phyloP scores from a whole-genome alignment of 2,888 invertebrate genomes.

The Harmothoe impar region DNA sequence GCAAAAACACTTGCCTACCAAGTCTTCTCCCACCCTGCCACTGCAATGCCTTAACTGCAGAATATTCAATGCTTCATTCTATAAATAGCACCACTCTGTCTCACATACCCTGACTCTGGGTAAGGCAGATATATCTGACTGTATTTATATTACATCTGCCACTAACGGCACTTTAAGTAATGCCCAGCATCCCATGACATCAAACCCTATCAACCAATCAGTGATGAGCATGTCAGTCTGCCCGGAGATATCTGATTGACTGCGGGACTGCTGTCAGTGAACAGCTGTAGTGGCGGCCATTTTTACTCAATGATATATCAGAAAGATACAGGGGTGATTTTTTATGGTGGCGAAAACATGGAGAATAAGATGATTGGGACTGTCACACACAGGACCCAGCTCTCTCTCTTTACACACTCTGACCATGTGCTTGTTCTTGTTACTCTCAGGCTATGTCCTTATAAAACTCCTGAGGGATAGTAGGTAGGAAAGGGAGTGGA shows the following conservation, averaged over 20 bases:
- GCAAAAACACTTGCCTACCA: too few relatives aligned
- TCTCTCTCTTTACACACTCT: too few relatives aligned
- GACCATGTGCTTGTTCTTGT: too few relatives aligned
- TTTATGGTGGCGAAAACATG: not conserved
- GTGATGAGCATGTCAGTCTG: not conserved
- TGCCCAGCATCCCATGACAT: not conserved
- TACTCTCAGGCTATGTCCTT: too few relatives aligned
- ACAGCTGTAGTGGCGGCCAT: not conserved
- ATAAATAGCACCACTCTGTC: too few relatives aligned
- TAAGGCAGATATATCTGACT: not conserved
- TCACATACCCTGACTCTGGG: not conserved
- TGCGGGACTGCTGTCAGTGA: not conserved
- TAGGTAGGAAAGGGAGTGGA: too few relatives aligned
- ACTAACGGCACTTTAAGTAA: conserved; percentile 2
- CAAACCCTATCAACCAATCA: conserved; percentile 35
- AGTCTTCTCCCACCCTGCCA: too few relatives aligned
- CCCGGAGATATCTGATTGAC: conserved; percentile 4
- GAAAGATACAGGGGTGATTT: not conserved
- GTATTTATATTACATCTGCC: conserved; percentile 25
- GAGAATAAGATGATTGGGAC: not conserved
- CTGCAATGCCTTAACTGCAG: too few relatives aligned
- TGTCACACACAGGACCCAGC: not conserved
- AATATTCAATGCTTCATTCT: too few relatives aligned
- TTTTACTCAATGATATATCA: not conserved
- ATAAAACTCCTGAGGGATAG: too few relatives aligned